Evolutionary conservation across 2,888 invertebrate genomes (phyloP), one percentile per base, ranked within the genome.

Genomic region (Ommatoiulus sabulosus): DNA sequence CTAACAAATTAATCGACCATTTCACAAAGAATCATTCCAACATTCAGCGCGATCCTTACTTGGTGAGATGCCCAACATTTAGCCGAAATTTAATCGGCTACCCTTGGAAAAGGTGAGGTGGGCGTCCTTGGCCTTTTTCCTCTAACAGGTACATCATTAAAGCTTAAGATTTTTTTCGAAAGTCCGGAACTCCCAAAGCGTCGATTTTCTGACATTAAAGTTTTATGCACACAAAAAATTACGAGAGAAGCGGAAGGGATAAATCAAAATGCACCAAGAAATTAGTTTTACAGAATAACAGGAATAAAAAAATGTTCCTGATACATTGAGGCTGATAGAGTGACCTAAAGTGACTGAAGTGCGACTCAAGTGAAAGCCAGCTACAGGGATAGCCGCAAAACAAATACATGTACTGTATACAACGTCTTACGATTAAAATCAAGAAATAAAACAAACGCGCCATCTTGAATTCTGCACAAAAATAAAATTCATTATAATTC

Each of bases 51-150:
- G 72, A 24, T 20, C 72, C 72, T 8, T 72, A 72, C 72, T 72
- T 72, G 63, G 63, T 63, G 63, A 63, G 72, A 72, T 72, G 72
- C 72, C n/a, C 72, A 72, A 24, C 8, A 24, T 72, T 72, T 8
- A 63, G 63, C 24, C 20, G 7, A 72, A 72, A 72, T 72, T 63
- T 63, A 63, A 63, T 63, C n/a, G 63, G 17, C 63, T 6, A 63
- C n/a, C 72, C 72, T 72, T 72, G 72, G 72, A 20, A 72, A 72
- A 72, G 24, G 72, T 10, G 20, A 72, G 72, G 72, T 72, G 72
- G 72, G 72, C 72, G 72, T 72, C 72, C 72, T 72, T 72, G 72
- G 72, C 72, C 24, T 72, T 72, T 72, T 72, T 72, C 72, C 72
- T 24, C 72, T 20, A 24, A 20, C 72, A n/a, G 24, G 7, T 24